Conservation (phyloP, 2,797 vertebrate species). For the Cryptoprocta ferox region DNA sequence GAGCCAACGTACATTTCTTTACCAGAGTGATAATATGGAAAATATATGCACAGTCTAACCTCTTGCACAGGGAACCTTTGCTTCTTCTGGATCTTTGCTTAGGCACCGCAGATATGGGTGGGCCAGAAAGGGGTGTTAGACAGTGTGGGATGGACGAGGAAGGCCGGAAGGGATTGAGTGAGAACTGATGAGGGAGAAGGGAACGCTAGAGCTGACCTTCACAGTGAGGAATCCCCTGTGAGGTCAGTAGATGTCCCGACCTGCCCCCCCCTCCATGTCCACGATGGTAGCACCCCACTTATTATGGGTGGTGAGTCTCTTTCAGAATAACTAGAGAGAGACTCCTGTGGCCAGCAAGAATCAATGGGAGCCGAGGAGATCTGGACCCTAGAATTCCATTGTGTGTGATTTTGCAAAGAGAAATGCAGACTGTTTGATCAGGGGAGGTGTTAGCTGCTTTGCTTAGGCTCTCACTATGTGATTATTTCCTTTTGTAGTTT, state of each 20-base stretch:
- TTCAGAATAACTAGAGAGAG: not conserved
- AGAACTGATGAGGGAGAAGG: not conserved
- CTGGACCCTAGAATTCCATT: not conserved
- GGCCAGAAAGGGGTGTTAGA: not conserved
- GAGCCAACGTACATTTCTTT: not conserved
- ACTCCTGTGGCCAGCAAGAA: not conserved
- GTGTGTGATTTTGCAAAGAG: not conserved
- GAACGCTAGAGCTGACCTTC: not conserved
- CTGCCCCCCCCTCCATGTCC: not conserved
- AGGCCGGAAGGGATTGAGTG: not conserved
- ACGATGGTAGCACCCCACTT: not conserved
- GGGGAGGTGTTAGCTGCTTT: not conserved
- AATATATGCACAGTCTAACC: not conserved
- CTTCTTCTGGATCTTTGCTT: not conserved
- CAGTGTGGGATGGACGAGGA: not conserved
- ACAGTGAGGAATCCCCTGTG: not conserved
- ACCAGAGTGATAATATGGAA: not conserved
- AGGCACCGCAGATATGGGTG: not conserved
- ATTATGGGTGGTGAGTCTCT: not conserved
- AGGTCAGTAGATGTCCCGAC: not conserved
- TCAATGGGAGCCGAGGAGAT: not conserved
- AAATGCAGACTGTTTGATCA: not conserved
- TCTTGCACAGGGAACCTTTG: not conserved
- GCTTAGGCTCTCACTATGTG: constrained; percentile 56
- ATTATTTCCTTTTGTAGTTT: constrained; percentile 80